Percentiles rank a stretch among this genome's conserved stretches.
phyloP scores from a whole-genome alignment of 2,888 invertebrate genomes.

The Hydroisotoma schaefferi region DNA sequence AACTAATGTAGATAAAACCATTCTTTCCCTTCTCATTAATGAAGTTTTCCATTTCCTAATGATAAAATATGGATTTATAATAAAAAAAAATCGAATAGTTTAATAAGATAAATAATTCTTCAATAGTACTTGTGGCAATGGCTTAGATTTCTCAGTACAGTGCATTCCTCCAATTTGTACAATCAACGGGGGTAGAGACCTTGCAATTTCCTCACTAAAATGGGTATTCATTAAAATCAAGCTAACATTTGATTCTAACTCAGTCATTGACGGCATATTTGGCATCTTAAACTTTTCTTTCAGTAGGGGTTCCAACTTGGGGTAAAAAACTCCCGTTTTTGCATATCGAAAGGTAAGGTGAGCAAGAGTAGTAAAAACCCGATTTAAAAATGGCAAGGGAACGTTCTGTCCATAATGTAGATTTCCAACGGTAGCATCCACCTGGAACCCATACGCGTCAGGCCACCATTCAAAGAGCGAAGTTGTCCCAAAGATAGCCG shows the following conservation, averaged over 20 bases:
- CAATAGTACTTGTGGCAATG: slow-evolving; percentile 30
- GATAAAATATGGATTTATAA: neutral
- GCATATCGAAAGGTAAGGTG: slow-evolving; percentile 14
- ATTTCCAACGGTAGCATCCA: slow-evolving; percentile 16
- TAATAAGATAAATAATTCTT: neutral
- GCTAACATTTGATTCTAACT: slow-evolving; percentile 24
- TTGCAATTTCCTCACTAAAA: slow-evolving; percentile 32
- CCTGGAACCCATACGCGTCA: slow-evolving; percentile 24
- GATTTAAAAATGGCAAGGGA: slow-evolving; percentile 23
- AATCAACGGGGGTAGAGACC: slow-evolving; percentile 29
- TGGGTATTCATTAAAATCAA: slow-evolving; percentile 32
- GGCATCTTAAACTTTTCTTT: slow-evolving; percentile 28
- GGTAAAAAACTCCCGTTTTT: slow-evolving; percentile 8
- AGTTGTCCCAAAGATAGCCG: slow-evolving; percentile 27
- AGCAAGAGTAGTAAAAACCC: slow-evolving; percentile 17
- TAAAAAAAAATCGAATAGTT: neutral
- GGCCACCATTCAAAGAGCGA: slow-evolving; percentile 32
- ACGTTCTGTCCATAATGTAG: slow-evolving; percentile 17
- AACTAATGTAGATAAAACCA: slow-evolving; percentile 43
- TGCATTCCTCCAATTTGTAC: slow-evolving; percentile 38
- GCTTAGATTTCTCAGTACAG: slow-evolving; percentile 20
- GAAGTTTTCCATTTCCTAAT: slow-evolving; percentile 19
- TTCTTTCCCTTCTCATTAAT: slow-evolving; percentile 19
- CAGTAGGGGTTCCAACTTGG: slow-evolving; percentile 12
- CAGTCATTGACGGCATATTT: slow-evolving; percentile 27